Evolutionary conservation across 2,888 invertebrate genomes (phyloP).

Genomic region (Drosophila macrospina): DNA sequence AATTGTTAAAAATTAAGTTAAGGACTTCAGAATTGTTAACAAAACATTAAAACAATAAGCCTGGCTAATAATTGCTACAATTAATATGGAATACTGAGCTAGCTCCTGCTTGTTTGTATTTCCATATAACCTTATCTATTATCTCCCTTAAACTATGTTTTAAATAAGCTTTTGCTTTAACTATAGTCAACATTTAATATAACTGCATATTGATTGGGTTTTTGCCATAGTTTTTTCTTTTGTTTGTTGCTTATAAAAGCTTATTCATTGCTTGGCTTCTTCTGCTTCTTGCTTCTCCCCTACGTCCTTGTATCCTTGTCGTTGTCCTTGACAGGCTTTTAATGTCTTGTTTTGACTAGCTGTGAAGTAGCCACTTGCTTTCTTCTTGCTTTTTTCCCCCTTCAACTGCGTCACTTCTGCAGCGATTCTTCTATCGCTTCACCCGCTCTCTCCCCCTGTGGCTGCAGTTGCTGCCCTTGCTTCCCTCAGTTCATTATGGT

Average conservation of each 20-base stretch:
- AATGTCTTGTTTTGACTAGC: slow-evolving; percentile 48
- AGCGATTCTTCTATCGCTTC: not conserved
- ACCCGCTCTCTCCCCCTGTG: not conserved
- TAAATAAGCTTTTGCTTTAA: not conserved
- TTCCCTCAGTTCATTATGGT: slow-evolving; percentile 17
- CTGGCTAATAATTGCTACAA: no score
- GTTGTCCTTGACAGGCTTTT: slow-evolving; percentile 39
- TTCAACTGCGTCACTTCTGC: slow-evolving; percentile 6
- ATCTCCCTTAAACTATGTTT: not conserved
- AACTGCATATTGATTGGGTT: slow-evolving; percentile 12
- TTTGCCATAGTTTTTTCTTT: not conserved
- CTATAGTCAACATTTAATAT: not conserved
- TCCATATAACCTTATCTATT: no score
- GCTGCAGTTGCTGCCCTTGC: not conserved
- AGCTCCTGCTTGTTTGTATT: no score
- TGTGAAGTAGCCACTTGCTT: slow-evolving; percentile 9
- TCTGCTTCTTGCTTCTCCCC: no score
- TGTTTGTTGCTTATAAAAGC: slow-evolving; percentile 1
- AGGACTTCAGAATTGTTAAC: no score
- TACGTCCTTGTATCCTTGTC: not conserved
- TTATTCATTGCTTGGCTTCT: slow-evolving; percentile 10
- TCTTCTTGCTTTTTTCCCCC: slow-evolving; percentile 11
- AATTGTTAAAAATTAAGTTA: no score
- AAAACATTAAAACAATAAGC: no score
- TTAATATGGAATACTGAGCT: no score